Percentiles rank a stretch among this genome's conserved stretches.
Evolutionary conservation across 2,888 invertebrate species (phyloP).

Genomic region (Leptopilina myrica): DNA sequence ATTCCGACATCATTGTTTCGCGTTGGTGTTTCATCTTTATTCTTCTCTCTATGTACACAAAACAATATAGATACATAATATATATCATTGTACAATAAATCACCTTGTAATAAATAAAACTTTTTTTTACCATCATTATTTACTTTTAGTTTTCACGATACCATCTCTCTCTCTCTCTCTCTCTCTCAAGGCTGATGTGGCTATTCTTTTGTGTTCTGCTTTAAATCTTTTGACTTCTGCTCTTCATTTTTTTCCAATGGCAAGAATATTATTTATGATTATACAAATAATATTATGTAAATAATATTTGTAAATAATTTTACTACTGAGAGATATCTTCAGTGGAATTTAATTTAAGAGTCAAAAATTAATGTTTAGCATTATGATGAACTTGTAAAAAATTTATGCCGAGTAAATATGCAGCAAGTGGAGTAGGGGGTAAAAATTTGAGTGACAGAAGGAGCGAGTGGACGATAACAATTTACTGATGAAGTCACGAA

Average conservation of each 20-base stretch:
- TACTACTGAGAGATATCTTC: no score
- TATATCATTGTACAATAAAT: neutral
- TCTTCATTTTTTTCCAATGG: neutral
- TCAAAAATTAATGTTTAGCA: no score
- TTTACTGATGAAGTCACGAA: conserved; percentile 34
- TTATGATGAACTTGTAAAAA: no score
- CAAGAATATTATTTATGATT: no score
- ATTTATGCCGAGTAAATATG: no score
- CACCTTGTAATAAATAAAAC: conserved; percentile 5
- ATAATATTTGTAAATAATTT: no score
- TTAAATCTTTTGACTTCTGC: neutral
- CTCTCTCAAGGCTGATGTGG: neutral
- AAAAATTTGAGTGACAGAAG: neutral
- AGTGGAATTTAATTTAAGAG: no score
- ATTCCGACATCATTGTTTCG: conserved; percentile 49
- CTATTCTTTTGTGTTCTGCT: neutral
- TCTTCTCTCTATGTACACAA: neutral
- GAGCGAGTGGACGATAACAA: conserved; percentile 42
- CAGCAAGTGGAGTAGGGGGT: no score
- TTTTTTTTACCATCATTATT: neutral
- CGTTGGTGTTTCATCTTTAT: conserved; percentile 36
- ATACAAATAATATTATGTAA: no score
- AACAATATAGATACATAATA: neutral
- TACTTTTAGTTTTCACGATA: neutral
- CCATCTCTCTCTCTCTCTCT: neutral